Evolutionary conservation across 2,888 invertebrate species (phyloP).

Genomic region (Drosophila seclusa): DNA sequence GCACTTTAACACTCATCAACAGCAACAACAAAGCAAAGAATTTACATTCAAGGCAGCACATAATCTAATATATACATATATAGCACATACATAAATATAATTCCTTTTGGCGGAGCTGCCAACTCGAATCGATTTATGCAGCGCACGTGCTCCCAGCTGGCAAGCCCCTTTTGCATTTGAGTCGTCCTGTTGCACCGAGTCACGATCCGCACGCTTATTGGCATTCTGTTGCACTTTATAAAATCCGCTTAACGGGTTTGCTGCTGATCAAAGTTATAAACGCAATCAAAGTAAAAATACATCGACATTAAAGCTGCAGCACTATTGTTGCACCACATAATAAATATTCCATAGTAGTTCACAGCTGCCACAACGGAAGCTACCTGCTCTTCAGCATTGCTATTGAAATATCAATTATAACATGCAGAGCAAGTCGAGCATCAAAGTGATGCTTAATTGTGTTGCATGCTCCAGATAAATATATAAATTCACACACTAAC

Average conservation of each 20-base stretch:
- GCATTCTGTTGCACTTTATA: slow-evolving; percentile 79
- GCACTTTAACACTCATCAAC: slow-evolving; percentile 58
- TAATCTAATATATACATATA: slow-evolving; percentile 59
- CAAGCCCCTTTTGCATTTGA: slow-evolving; percentile 27
- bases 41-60: slow-evolving; percentile 63
- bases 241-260: slow-evolving; percentile 74
- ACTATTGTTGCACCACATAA: slow-evolving; percentile 21
- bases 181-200: slow-evolving; percentile 36
- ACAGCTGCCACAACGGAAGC: slow-evolving; percentile 6
- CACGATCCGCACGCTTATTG: slow-evolving; percentile 64
- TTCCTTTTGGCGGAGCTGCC: slow-evolving; percentile 32
- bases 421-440: slow-evolving; percentile 57
- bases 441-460: slow-evolving; percentile 71
- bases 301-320: slow-evolving; percentile 57
- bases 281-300: slow-evolving; percentile 65
- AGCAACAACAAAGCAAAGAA: slow-evolving; percentile 19
- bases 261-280: slow-evolving; percentile 34
- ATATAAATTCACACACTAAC: neutral
- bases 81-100: slow-evolving; percentile 60
- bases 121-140: slow-evolving; percentile 54
- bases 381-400: slow-evolving; percentile 20
- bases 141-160: slow-evolving; percentile 42
- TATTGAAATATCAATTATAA: slow-evolving; percentile 74
- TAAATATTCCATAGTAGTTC: neutral
- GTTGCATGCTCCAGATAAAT: slow-evolving; percentile 64